Evolutionary conservation across 2,888 invertebrate species (phyloP).

Genomic region (Caenorhabditis becei): DNA sequence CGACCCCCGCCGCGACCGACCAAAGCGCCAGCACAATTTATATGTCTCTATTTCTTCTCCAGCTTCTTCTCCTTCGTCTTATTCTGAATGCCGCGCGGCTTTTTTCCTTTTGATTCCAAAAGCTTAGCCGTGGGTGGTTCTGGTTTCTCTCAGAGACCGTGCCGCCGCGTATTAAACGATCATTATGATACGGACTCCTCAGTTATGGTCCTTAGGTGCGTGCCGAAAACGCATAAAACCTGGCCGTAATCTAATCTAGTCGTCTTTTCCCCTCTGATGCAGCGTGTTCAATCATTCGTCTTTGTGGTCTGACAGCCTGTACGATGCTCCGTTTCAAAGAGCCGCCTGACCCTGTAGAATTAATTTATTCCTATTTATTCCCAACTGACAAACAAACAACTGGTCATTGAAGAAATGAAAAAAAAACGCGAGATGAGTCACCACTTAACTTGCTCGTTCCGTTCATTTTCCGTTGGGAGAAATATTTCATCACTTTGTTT

Average conservation of each 20-base stretch:
- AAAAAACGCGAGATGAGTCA: background rate
- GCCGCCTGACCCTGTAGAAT: slow-evolving; percentile 2
- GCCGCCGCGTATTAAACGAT: background rate
- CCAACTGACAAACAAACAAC: background rate
- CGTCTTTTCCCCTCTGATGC: background rate
- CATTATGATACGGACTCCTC: background rate
- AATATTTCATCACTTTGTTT: slow-evolving; percentile 1
- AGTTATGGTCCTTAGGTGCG: background rate
- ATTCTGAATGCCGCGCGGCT: slow-evolving; percentile 12
- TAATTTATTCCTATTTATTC: slow-evolving; percentile 8
- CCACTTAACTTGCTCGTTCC: background rate
- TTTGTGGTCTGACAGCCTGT: background rate
- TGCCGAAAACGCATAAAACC: background rate
- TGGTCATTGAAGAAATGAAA: background rate
- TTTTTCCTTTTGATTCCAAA: slow-evolving; percentile 6
- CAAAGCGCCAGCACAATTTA: slow-evolving; percentile 50
- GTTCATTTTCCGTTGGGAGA: background rate
- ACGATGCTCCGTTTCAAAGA: background rate
- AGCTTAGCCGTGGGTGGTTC: background rate
- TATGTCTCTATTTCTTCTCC: slow-evolving; percentile 43
- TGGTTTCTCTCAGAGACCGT: slow-evolving; percentile 4
- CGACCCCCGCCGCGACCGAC: slow-evolving; percentile 27
- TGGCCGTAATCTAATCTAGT: background rate
- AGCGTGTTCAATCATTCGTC: background rate
- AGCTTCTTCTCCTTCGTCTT: background rate